These are phyloP conservation scores for Corythaixoides concolor DNA, from an alignment of 2,113 vertebrate species.

Conservation along the genomic window DNA sequence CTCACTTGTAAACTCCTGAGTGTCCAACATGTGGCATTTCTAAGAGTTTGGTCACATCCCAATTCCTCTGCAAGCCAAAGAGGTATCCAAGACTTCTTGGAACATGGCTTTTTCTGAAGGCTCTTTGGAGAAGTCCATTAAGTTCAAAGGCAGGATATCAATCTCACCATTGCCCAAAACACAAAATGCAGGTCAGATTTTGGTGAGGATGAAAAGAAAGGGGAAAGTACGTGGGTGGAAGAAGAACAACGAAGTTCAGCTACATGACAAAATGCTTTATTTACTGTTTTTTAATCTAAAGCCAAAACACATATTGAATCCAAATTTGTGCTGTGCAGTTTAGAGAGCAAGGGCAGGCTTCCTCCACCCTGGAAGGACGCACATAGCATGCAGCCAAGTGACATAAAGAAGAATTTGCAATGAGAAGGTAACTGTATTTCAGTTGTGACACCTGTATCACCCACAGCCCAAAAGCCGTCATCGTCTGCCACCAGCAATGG, in stretches of 20 bases:
- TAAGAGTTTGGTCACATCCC: neutral
- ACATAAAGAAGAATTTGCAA: neutral
- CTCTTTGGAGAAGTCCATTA: neutral
- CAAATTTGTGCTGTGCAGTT: neutral
- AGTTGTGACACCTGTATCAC: neutral
- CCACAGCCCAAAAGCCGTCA: neutral
- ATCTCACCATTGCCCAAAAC: neutral
- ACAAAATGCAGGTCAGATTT: neutral
- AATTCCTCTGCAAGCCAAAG: neutral
- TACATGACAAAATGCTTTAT: neutral
- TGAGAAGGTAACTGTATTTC: neutral
- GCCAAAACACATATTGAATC: neutral
- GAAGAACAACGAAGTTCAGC: neutral
- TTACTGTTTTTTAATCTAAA: neutral
- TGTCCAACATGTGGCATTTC: neutral
- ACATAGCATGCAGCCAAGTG: neutral
- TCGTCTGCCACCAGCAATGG: neutral
- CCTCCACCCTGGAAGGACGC: neutral
- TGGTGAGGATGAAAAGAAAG: neutral
- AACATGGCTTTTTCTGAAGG: neutral
- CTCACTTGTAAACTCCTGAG: neutral
- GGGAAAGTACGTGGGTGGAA: neutral
- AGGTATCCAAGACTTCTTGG: neutral
- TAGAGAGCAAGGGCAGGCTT: neutral
- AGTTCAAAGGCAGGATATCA: neutral